These are phyloP conservation scores for Rhogogaster chlorosoma DNA, from an alignment of 2,888 invertebrate species.

Conservation along the genomic window DNA sequence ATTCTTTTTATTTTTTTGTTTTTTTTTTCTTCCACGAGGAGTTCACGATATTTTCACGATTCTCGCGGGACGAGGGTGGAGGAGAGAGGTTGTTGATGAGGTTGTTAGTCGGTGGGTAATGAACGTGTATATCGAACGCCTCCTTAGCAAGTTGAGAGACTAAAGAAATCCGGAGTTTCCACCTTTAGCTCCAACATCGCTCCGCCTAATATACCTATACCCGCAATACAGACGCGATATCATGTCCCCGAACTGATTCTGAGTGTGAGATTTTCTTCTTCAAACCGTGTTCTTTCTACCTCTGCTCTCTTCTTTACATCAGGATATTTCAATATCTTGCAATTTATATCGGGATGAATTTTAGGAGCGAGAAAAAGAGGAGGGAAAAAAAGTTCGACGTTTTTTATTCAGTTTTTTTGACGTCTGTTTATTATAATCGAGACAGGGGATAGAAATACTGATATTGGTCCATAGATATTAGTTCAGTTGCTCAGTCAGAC, in stretches of 20 bases:
- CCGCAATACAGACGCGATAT: background rate
- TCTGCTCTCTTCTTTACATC: background rate
- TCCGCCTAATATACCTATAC: background rate
- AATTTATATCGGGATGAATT: background rate
- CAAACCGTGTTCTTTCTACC: background rate
- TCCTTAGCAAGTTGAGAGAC: background rate
- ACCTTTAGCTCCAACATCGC: background rate
- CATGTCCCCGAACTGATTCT: background rate
- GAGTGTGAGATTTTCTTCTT: background rate
- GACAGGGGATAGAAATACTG: background rate
- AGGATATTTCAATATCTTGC: background rate
- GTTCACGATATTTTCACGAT: background rate
- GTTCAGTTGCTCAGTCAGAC: background rate
- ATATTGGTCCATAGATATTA: background rate
- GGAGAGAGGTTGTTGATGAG: constrained; percentile 34
- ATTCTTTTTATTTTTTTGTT: background rate
- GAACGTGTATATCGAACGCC: constrained; percentile 3
- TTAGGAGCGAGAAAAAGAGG: background rate
- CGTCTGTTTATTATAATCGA: background rate
- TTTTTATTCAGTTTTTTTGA: background rate
- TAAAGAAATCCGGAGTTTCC: constrained; percentile 1
- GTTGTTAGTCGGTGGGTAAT: constrained; percentile 42
- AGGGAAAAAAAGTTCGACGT: background rate
- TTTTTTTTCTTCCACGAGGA: background rate
- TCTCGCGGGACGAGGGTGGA: background rate